Conservation (phyloP, 1,140 invertebrate genomes). For the Tetranychus urticae region DNA sequence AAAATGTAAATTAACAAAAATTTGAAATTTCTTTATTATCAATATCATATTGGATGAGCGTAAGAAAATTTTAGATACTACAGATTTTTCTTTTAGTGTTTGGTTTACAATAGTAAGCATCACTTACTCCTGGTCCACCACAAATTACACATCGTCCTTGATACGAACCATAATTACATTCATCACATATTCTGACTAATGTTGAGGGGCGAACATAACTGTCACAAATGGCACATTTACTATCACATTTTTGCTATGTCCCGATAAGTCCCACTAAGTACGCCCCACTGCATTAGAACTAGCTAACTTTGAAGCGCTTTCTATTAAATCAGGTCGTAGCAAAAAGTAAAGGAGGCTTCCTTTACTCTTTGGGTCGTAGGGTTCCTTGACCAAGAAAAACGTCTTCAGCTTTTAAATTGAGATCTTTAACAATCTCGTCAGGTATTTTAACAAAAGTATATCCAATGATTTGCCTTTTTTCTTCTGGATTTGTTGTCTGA, state of each 20-base stretch:
- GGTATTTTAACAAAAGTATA: constrained; percentile 67
- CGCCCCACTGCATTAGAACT: constrained; percentile 59
- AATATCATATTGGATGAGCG: too few relatives aligned
- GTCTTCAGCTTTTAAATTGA: constrained; percentile 59
- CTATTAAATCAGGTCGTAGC: constrained; percentile 92
- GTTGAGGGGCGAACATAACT: constrained; percentile 96
- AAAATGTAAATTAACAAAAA: too few relatives aligned
- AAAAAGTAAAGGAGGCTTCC: too few relatives aligned
- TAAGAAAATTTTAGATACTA: too few relatives aligned
- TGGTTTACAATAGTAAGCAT: constrained; percentile 99
- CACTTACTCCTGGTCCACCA: constrained; percentile 92
- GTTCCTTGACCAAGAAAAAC: constrained; percentile 61
- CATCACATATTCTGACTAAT: constrained; percentile 91
- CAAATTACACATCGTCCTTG: constrained; percentile 97
- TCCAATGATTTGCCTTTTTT: constrained; percentile 94
- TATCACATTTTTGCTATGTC: constrained; percentile 95
- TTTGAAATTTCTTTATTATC: too few relatives aligned
- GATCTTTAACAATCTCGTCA: constrained; percentile 50
- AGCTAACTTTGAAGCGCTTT: constrained; percentile 69
- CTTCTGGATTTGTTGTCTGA: constrained; percentile 66
- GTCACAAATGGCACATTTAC: constrained; percentile 98
- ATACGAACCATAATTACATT: constrained; percentile 99
- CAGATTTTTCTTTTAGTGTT: too few relatives aligned
- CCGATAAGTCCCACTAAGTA: too few relatives aligned
- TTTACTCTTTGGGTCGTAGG: too few relatives aligned